A percentile compares a stretch with the other conserved stretches of the same genome.
phyloP scores from a whole-genome alignment of 2,888 invertebrate species.

The Eurois occulta region DNA sequence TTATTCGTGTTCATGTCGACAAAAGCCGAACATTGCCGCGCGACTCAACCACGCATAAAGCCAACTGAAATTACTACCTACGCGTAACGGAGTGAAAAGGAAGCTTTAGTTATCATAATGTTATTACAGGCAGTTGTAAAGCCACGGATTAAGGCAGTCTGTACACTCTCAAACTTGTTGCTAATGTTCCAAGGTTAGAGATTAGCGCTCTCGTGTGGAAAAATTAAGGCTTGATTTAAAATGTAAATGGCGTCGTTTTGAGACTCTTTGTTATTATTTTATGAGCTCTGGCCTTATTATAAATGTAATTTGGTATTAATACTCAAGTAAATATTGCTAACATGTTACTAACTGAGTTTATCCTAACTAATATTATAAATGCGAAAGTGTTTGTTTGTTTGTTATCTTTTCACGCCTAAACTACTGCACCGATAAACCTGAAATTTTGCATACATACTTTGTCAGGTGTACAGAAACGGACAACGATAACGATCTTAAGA shows the following conservation, averaged over 20 bases:
- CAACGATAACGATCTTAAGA: too few relatives aligned
- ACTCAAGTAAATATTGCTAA: too few relatives aligned
- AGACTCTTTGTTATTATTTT: conserved; percentile 23
- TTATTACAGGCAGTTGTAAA: conserved; percentile 49
- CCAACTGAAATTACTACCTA: conserved; percentile 15
- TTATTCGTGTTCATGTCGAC: not conserved
- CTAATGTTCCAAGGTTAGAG: conserved; percentile 36
- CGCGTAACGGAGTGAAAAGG: conserved; percentile 26
- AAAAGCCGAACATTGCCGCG: conserved; percentile 14
- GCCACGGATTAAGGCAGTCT: conserved; percentile 43
- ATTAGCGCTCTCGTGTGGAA: conserved; percentile 32
- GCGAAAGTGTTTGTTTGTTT: too few relatives aligned
- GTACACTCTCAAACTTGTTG: conserved; percentile 53
- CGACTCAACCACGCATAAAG: conserved; percentile 19
- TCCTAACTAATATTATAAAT: too few relatives aligned
- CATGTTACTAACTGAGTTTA: not conserved
- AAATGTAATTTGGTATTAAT: not conserved
- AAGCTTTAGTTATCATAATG: conserved; percentile 52
- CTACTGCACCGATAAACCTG: too few relatives aligned
- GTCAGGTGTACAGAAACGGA: too few relatives aligned
- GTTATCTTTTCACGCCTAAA: too few relatives aligned
- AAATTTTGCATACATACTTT: too few relatives aligned
- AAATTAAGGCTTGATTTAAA: conserved; percentile 42
- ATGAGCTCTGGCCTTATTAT: conserved; percentile 2
- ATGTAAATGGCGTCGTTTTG: conserved; percentile 30